These are phyloP conservation scores for Drosophila falleni DNA, from an alignment of 2,888 invertebrate species.

Conservation along the genomic window DNA sequence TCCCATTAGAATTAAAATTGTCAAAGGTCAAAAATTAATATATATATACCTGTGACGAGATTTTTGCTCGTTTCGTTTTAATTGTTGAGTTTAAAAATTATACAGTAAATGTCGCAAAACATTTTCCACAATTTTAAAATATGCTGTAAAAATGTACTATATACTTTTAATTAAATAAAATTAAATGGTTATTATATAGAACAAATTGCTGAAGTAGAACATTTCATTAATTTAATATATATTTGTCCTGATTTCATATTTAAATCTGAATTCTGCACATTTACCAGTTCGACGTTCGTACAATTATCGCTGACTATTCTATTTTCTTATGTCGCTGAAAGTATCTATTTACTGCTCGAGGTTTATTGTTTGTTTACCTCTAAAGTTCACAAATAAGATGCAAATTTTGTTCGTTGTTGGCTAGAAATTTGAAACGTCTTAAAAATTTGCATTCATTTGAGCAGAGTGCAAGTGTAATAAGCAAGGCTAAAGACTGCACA, in stretches of 20 bases:
- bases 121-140: not conserved
- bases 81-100: not conserved
- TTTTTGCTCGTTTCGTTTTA: conserved; percentile 7
- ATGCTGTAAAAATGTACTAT: not conserved
- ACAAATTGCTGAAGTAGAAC: not conserved
- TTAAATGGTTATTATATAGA: too few relatives aligned
- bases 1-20: conserved; percentile 5
- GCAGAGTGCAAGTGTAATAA: not conserved
- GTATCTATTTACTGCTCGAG: not conserved
- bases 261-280: not conserved
- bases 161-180: too few relatives aligned
- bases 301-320: not conserved
- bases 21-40: conserved; percentile 15
- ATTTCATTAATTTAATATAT: not conserved
- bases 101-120: not conserved
- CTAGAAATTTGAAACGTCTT: conserved; percentile 6
- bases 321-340: not conserved
- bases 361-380: conserved; percentile 9
- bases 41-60: not conserved
- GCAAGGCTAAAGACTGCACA: not conserved
- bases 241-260: not conserved
- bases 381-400: conserved; percentile 24
- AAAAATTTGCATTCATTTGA: conserved; percentile 21
- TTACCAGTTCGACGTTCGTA: not conserved
- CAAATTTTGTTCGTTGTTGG: conserved; percentile 16